Evolutionary conservation across 2,797 vertebrate genomes (phyloP).

Genomic region (Halcyon leucocephala): DNA sequence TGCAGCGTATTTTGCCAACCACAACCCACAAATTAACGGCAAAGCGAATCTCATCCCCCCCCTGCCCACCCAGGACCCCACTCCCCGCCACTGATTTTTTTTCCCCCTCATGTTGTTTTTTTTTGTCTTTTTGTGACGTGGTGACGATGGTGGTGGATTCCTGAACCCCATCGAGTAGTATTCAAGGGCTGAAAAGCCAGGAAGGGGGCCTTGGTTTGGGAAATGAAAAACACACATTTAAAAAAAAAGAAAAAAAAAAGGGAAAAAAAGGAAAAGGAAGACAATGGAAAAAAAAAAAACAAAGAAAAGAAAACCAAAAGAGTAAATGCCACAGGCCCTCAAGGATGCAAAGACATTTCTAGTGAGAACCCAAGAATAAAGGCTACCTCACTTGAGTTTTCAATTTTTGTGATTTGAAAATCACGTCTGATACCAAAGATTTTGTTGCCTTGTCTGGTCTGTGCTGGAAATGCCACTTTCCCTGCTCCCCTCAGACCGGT

Average conservation of each 20-base stretch:
- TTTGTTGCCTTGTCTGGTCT: constrained; percentile 91
- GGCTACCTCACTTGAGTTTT: constrained; percentile 95
- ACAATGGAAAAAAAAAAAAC: fast-evolving
- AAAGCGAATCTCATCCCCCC: constrained; percentile 41
- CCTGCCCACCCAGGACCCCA: neutral
- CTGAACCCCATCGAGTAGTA: constrained; percentile 52
- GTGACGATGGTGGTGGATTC: constrained; percentile 62
- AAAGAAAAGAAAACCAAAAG: neutral
- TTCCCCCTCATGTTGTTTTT: constrained; percentile 57
- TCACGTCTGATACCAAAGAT: constrained; percentile 99
- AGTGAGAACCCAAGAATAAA: constrained; percentile 92
- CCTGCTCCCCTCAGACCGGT: neutral
- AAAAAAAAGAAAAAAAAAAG: neutral
- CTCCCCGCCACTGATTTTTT: neutral
- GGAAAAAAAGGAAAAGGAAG: neutral
- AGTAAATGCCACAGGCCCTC: constrained; percentile 42
- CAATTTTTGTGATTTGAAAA: constrained; percentile 96
- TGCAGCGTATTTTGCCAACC: constrained; percentile 5
- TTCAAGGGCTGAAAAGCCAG: constrained; percentile 73
- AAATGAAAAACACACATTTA: constrained; percentile 9
- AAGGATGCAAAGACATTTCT: constrained; percentile 89
- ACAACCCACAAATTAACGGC: constrained; percentile 26
- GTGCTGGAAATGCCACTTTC: constrained; percentile 79
- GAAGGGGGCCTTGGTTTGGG: constrained; percentile 70
- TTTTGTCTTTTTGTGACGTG: constrained; percentile 77